A percentile compares a stretch with the other conserved stretches of the same genome.
Evolutionary conservation across 2,888 invertebrate genomes (phyloP).

Genomic region (Xanthia togata): DNA sequence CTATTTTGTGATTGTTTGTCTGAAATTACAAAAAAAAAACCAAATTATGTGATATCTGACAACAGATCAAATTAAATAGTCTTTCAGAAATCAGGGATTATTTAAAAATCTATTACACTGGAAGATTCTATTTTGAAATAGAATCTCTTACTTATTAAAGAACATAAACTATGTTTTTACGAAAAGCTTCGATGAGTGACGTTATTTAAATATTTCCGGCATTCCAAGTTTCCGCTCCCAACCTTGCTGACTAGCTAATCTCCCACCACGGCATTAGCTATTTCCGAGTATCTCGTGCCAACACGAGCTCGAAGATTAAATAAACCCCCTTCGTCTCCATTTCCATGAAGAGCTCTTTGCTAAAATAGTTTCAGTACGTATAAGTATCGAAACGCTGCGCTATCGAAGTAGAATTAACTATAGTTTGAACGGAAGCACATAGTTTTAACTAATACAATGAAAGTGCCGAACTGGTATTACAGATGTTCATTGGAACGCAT

Average conservation of each 20-base stretch:
- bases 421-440: slow-evolving; percentile 62
- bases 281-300: slow-evolving; percentile 31
- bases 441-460: slow-evolving; percentile 72
- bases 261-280: background rate
- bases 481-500: slow-evolving; percentile 73
- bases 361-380: slow-evolving; percentile 36
- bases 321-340: slow-evolving; percentile 16
- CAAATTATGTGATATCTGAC: background rate
- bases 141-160: background rate
- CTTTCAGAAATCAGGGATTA: background rate
- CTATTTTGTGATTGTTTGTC: background rate
- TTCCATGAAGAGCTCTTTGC: slow-evolving; percentile 21
- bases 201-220: slow-evolving; percentile 14
- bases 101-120: background rate
- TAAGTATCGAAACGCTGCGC: background rate
- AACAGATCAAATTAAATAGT: background rate
- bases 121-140: background rate
- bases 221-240: background rate
- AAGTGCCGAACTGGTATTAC: slow-evolving; percentile 66
- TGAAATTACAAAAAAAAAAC: slow-evolving; percentile 3
- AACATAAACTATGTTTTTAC: background rate
- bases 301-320: slow-evolving; percentile 36
- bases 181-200: slow-evolving; percentile 2
- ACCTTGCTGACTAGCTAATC: slow-evolving; percentile 37
- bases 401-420: slow-evolving; percentile 39